These are phyloP conservation scores for Coptotermes formosanus DNA, from an alignment of 1,140 invertebrate genomes.

Conservation along the genomic window DNA sequence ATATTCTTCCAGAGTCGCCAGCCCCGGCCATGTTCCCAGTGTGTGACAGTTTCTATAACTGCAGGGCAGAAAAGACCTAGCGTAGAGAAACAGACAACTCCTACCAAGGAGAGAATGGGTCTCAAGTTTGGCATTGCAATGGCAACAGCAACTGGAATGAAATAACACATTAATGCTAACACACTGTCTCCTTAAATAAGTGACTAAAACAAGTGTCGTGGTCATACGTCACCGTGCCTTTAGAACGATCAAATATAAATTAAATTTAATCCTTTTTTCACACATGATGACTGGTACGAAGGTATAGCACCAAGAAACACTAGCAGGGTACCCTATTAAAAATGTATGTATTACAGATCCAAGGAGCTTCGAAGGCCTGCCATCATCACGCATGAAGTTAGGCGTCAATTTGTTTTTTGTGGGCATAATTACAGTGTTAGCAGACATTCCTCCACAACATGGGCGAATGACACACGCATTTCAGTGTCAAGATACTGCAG, in stretches of 20 bases:
- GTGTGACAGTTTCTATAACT: conserved; percentile 53
- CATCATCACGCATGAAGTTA: too few relatives aligned
- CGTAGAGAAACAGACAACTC: conserved; percentile 59
- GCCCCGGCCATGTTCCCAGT: conserved; percentile 55
- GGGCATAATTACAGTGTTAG: too few relatives aligned
- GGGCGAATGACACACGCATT: too few relatives aligned
- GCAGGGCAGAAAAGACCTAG: conserved; percentile 65
- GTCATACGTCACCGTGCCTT: neutral
- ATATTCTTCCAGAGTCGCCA: conserved; percentile 64
- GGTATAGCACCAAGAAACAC: too few relatives aligned
- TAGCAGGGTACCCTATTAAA: neutral
- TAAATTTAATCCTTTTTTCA: too few relatives aligned
- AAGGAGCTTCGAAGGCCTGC: too few relatives aligned
- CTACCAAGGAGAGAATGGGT: conserved; percentile 63
- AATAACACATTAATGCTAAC: neutral
- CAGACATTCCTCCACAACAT: too few relatives aligned
- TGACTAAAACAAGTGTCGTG: too few relatives aligned
- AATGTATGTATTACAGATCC: neutral
- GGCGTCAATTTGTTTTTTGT: too few relatives aligned
- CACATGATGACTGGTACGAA: too few relatives aligned
- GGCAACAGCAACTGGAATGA: conserved; percentile 46
- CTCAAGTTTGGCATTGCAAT: conserved; percentile 59
- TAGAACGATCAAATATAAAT: too few relatives aligned
- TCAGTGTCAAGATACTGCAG: too few relatives aligned
- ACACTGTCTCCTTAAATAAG: neutral